Evolutionary conservation across 2,113 vertebrate genomes (phyloP), one percentile per base, ranked within the genome.

Genomic region (Paratilapia polleni): DNA sequence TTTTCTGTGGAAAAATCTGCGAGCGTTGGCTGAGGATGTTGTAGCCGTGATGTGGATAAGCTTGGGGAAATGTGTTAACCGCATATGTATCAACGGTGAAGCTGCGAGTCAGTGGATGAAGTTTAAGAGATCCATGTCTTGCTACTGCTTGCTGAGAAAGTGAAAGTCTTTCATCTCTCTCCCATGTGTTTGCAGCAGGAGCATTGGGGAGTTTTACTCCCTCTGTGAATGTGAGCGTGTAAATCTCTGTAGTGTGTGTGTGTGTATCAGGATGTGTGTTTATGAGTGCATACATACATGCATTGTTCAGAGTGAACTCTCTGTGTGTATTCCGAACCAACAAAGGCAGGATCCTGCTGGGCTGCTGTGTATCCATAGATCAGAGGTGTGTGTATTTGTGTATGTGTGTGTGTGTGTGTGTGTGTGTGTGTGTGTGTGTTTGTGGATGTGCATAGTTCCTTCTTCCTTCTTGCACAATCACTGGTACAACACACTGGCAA

Each of bases 91-190:
- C 66, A 79, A 88, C 64, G 34, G 57, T 77, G 76, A 81, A 61
- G 87, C 87, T 78, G 76, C 38, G 28, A 92, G 83, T 85, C 82
- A 68, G 84, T 79, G 79, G 82, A 90, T 90, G 81, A 92, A 94
- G 90, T 92, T 93, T 80, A 87, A 83, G 80, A 87, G 81, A 90
- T 88, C 83, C 87, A 83, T 91, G 82, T 91, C 76, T 90, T 60
- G 62, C 77, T 74, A 87, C 75, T 80, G 83, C 80, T 91, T 47
- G 80, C 88, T 83, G 86, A 78, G 91, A 87, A 88, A 82, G 77
- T 79, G 79, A 85, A 91, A 92, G 82, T 89, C 94, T 94, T 94
- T 94, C 90, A 91, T 94, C 93, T 92, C 56, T 85, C 84, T 83
- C 90, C 88, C 89, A 60, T 89, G 90, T 91, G 88, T 92, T 88